phyloP scores from a whole-genome alignment of 2,888 invertebrate genomes.

The Didymodactylos carnosus region DNA sequence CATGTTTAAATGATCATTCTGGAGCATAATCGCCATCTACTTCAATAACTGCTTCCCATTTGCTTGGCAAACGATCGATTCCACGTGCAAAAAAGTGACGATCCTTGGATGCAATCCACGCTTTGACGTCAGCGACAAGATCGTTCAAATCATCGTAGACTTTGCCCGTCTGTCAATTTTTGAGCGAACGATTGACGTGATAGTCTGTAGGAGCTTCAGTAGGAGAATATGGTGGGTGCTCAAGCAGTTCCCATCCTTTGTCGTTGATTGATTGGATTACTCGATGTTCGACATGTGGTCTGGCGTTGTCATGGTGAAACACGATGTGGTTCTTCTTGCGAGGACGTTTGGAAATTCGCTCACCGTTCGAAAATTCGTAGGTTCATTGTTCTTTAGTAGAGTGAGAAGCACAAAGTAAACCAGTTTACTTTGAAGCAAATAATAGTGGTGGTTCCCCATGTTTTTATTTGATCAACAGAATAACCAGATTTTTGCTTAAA shows the following conservation, averaged over 20 bases:
- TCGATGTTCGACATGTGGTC: neutral
- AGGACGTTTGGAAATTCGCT: neutral
- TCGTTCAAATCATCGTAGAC: slow-evolving; percentile 11
- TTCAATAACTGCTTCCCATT: slow-evolving; percentile 9
- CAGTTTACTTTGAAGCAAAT: no score
- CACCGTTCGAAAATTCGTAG: no score
- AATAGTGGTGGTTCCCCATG: no score
- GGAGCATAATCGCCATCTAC: slow-evolving; percentile 9
- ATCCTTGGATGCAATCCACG: slow-evolving; percentile 5
- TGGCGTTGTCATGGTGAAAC: neutral
- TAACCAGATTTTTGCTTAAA: no score
- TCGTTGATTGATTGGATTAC: neutral
- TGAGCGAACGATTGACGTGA: slow-evolving; percentile 14
- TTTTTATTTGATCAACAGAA: no score
- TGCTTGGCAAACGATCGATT: slow-evolving; percentile 8
- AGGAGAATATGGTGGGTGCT: neutral
- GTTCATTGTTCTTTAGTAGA: no score
- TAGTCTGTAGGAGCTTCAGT: neutral
- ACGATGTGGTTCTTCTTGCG: neutral
- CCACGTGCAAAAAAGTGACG: slow-evolving; percentile 1
- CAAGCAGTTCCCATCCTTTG: neutral
- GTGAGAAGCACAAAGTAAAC: no score
- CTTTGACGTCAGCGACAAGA: slow-evolving; percentile 7
- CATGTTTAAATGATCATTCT: slow-evolving; percentile 4
- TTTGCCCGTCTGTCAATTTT: slow-evolving; percentile 16